Conservation (phyloP, 2,888 invertebrate species). For the Cryptocheilus praepositus region DNA sequence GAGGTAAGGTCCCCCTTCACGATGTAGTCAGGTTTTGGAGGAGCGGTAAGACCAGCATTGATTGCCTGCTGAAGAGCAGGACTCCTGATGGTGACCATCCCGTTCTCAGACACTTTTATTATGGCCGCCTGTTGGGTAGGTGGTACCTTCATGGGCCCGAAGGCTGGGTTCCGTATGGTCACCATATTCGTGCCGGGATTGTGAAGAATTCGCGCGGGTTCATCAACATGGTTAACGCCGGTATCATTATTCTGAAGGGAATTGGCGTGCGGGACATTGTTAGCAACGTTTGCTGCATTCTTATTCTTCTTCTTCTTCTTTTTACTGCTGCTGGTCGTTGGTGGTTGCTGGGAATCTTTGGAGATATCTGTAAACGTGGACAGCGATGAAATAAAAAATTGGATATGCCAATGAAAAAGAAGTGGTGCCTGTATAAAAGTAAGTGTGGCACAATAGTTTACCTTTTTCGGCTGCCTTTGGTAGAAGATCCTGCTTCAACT, state of each 20-base stretch:
- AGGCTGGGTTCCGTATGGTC: conserved; percentile 87
- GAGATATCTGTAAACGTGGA: conserved; percentile 42
- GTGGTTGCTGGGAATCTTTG: conserved; percentile 51
- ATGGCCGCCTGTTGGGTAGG: conserved; percentile 80
- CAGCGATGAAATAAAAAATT: neutral
- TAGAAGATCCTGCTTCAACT: conserved; percentile 75
- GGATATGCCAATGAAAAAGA: conserved; percentile 1
- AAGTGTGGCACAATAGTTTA: conserved; percentile 31
- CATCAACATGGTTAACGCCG: conserved; percentile 56
- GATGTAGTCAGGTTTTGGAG: conserved; percentile 71
- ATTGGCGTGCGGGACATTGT: conserved; percentile 36
- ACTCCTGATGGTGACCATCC: conserved; percentile 90
- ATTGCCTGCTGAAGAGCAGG: conserved; percentile 79
- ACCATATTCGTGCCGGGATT: conserved; percentile 81
- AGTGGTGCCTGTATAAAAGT: neutral
- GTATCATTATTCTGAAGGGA: conserved; percentile 41
- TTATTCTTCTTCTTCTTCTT: conserved; percentile 75
- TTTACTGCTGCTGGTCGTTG: conserved; percentile 74
- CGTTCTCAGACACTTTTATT: conserved; percentile 82
- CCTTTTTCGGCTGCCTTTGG: conserved; percentile 67
- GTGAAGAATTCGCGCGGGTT: conserved; percentile 73
- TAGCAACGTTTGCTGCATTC: conserved; percentile 52
- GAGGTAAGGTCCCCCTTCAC: conserved; percentile 66
- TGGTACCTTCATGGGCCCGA: conserved; percentile 79
- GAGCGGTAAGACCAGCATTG: conserved; percentile 70